Evolutionary conservation across 2,113 vertebrate species (phyloP).

Genomic region (Triplophysa siluroides): DNA sequence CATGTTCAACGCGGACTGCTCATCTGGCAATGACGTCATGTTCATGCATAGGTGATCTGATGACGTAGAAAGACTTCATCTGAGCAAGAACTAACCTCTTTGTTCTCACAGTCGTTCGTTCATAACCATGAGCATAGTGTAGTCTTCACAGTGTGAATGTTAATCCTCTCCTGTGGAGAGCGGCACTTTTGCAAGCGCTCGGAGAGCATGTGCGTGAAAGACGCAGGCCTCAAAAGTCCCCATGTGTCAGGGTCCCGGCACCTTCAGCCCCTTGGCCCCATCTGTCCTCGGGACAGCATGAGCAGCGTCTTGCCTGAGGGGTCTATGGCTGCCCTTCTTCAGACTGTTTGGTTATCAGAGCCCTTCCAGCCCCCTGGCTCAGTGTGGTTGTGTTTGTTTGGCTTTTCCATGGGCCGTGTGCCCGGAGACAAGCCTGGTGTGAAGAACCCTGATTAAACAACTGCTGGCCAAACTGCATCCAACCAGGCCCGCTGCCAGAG

Average conservation of each 20-base stretch:
- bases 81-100: neutral
- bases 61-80: neutral
- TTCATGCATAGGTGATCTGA: neutral
- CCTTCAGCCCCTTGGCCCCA: too few species aligned
- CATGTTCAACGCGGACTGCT: constrained; percentile 6
- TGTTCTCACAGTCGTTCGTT: neutral
- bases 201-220: too few species aligned
- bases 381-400: constrained; percentile 73
- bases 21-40: constrained; percentile 42
- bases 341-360: constrained; percentile 74
- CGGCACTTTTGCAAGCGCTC: too few species aligned
- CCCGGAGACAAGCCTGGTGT: constrained; percentile 63
- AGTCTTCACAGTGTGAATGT: too few species aligned
- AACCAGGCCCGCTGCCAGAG: constrained; percentile 55
- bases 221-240: neutral
- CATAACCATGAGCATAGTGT: neutral
- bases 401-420: constrained; percentile 59
- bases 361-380: constrained; percentile 71
- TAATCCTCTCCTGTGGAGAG: too few species aligned
- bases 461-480: constrained; percentile 50
- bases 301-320: neutral
- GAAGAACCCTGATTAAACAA: constrained; percentile 70
- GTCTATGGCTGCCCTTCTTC: constrained; percentile 48
- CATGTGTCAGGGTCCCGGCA: neutral
- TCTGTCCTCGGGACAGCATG: too few species aligned